These are phyloP conservation scores for Enteromius argenteus DNA, from an alignment of 2,797 vertebrate species.

Conservation along the genomic window DNA sequence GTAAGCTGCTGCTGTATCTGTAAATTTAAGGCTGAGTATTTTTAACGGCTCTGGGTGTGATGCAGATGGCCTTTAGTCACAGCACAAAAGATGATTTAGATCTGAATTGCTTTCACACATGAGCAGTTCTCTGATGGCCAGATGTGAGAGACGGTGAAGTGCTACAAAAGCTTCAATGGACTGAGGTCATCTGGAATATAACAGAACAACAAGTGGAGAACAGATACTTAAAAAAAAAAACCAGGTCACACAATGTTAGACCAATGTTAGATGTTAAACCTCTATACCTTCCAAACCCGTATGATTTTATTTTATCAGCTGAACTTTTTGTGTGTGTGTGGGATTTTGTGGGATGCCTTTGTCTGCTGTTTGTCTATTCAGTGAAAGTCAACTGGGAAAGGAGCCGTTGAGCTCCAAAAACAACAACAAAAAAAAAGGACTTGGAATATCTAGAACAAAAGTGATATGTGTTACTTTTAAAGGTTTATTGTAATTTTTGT, in stretches of 20 bases:
- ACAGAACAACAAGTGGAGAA: not conserved
- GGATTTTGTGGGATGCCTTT: not conserved
- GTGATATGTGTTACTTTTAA: not conserved
- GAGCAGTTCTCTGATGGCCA: not conserved
- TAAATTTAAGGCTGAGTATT: not conserved
- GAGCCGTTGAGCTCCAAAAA: not conserved
- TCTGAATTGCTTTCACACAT: not conserved
- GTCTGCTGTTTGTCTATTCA: not conserved
- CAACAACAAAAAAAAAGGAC: not conserved
- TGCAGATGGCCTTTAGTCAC: not conserved
- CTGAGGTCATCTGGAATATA: constrained; percentile 4
- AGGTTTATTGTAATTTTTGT: not conserved
- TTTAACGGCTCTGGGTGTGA: not conserved
- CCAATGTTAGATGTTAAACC: too few relatives aligned
- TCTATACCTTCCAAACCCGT: not conserved
- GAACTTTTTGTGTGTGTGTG: not conserved
- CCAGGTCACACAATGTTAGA: too few relatives aligned
- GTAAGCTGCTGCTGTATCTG: not conserved
- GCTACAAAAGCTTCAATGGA: not conserved
- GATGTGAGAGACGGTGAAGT: not conserved
- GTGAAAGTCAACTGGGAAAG: not conserved
- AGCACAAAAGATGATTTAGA: constrained; percentile 22
- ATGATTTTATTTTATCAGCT: not conserved
- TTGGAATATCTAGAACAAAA: not conserved
- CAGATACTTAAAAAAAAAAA: too few relatives aligned